These are phyloP conservation scores for Micropoecilia bifurca DNA, from an alignment of 2,797 vertebrate genomes.

Conservation along the genomic window DNA sequence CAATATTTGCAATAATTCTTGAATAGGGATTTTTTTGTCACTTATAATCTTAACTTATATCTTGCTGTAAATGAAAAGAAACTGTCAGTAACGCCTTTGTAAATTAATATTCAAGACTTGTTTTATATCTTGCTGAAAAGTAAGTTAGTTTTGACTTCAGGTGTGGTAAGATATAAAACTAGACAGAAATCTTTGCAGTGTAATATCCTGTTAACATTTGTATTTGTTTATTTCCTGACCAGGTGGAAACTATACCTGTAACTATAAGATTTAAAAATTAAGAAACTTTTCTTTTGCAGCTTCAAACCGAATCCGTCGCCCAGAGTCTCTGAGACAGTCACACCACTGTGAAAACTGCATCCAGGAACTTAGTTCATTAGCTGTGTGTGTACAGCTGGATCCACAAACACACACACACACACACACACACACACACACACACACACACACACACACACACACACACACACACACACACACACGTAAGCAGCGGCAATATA, in stretches of 20 bases:
- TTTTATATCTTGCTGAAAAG: no score
- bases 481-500: constrained; percentile 47
- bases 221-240: background rate
- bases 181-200: no score
- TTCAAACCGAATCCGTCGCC: constrained; percentile 24
- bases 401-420: constrained; percentile 56
- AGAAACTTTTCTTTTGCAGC: background rate
- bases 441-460: constrained; percentile 55
- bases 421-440: constrained; percentile 50
- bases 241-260: background rate
- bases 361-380: constrained; percentile 74
- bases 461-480: constrained; percentile 48
- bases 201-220: background rate
- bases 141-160: no score
- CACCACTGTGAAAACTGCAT: constrained; percentile 68
- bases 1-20: no score
- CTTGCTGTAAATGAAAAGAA: no score
- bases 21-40: no score
- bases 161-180: no score
- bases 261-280: background rate
- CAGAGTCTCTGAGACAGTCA: constrained; percentile 40
- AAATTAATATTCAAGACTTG: no score
- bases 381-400: constrained; percentile 75
- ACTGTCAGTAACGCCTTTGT: no score
- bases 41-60: no score